Base-by-base conservation (phyloP, 2,888 invertebrate genomes). In the Noctua comes region DNA sequence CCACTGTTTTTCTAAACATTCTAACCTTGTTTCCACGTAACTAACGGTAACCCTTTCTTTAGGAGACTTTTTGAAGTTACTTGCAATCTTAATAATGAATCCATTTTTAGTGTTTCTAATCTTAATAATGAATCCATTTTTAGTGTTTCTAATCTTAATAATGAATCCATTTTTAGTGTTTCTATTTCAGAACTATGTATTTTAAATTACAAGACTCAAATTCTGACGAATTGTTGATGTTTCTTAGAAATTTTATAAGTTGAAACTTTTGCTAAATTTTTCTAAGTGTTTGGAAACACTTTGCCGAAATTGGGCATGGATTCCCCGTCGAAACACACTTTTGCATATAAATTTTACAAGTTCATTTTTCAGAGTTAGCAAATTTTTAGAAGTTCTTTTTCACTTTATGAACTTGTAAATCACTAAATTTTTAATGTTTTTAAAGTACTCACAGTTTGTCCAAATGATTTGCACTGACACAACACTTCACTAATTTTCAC, bases 11-110 rank as follows among this genome's bases (percentile, higher is more conserved):
- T 54, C 54, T 54, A 54, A 54, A n/a, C 8, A 54, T n/a, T 54
- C 54, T 24, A 54, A 54, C 24, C 54, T 54, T 54, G 54, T 54
- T 54, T 54, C 54, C 11, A 54, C 54, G n/a, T n/a, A 54, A 11
- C 54, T 54, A 24, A 54, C 2, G 54, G 54, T 54, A 54, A 54
- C 11, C 54, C n/a, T 54, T 24, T 54, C 54, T 54, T 54, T 54
- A 54, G 54, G 54, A 54, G n/a, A 54, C 54, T 54, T 54, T 54
- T 54, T 54, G 54, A 54, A 54, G 54, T 54, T 54, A n/a, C n/a
- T 54, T 54, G 54, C 54, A 54, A 54, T 54, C 54, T n/a, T 8
- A 54, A 11, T 8, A 54, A 24, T 54, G 54, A 54, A 54, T 54
- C 54, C 54, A n/a, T 54, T 54, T 24, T 54, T 54, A 54, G 54